Percentiles rank a stretch among this genome's conserved stretches.
Evolutionary conservation across 2,888 invertebrate species (phyloP).

Genomic region (Hirudinaria manillensis): DNA sequence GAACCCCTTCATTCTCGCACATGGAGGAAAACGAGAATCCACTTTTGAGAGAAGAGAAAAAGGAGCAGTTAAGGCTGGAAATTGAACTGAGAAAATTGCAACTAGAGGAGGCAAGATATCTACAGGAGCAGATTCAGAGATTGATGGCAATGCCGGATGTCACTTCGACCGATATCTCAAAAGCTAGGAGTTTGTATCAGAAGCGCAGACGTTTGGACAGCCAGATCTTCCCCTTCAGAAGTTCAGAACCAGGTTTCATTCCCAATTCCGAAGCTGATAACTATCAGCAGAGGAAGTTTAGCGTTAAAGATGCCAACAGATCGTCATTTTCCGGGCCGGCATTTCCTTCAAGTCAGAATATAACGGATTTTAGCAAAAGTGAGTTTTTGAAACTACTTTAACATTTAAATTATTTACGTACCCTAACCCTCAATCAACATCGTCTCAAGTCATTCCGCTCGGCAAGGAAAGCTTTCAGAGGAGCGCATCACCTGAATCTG

Average conservation of each 20-base stretch:
- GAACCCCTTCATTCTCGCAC: slow-evolving; percentile 26
- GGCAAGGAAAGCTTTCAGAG: no score
- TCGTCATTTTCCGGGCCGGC: background rate
- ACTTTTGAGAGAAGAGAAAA: slow-evolving; percentile 57
- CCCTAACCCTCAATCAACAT: no score
- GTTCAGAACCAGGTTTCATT: background rate
- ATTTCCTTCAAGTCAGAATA: background rate
- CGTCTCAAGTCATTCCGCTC: no score
- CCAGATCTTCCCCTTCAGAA: slow-evolving; percentile 20
- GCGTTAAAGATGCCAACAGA: background rate
- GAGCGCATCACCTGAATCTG: no score
- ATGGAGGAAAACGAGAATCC: slow-evolving; percentile 26
- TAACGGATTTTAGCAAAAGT: no score
- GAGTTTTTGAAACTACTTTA: no score
- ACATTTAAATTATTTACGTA: no score
- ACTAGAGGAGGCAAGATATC: slow-evolving; percentile 60
- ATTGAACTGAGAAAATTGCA: slow-evolving; percentile 62
- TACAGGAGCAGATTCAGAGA: slow-evolving; percentile 58
- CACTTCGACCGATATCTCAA: slow-evolving; percentile 34
- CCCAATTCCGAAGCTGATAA: background rate
- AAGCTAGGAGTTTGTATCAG: slow-evolving; percentile 35
- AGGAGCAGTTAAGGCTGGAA: slow-evolving; percentile 61
- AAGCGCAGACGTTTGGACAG: slow-evolving; percentile 33
- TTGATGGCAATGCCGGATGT: slow-evolving; percentile 41
- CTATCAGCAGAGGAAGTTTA: background rate